Conservation (phyloP, 2,797 vertebrate genomes). For the Nyctalus aviator region DNA sequence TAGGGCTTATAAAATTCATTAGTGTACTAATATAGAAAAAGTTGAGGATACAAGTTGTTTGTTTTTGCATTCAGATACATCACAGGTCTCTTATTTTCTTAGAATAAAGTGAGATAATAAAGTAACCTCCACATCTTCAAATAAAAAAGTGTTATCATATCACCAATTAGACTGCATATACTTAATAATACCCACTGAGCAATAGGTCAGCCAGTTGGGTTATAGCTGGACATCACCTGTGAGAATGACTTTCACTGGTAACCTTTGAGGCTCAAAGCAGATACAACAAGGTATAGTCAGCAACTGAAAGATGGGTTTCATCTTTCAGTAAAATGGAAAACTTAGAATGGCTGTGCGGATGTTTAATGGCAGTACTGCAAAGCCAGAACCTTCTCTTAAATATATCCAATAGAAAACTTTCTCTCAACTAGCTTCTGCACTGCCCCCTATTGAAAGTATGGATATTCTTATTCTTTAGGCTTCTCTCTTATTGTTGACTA, state of each 20-base stretch:
- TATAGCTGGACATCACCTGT: neutral
- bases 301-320: neutral
- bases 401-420: neutral
- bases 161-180: neutral
- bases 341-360: neutral
- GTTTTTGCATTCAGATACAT: neutral
- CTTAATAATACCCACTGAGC: neutral
- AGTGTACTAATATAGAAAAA: neutral
- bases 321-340: slow-evolving; percentile 21
- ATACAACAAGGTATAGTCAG: neutral
- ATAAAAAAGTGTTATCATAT: neutral
- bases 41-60: neutral
- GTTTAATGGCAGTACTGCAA: neutral
- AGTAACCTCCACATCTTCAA: neutral
- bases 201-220: neutral
- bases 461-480: neutral
- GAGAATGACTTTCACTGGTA: neutral
- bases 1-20: neutral
- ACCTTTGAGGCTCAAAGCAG: neutral
- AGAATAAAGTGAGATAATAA: neutral
- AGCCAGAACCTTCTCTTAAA: neutral
- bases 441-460: neutral
- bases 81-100: neutral
- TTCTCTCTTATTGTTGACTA: slow-evolving; percentile 8
- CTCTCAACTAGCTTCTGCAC: neutral